Evolutionary conservation across 2,797 vertebrate species (phyloP), one percentile per base, ranked within the genome.

Genomic region (Meriones psammophilus): DNA sequence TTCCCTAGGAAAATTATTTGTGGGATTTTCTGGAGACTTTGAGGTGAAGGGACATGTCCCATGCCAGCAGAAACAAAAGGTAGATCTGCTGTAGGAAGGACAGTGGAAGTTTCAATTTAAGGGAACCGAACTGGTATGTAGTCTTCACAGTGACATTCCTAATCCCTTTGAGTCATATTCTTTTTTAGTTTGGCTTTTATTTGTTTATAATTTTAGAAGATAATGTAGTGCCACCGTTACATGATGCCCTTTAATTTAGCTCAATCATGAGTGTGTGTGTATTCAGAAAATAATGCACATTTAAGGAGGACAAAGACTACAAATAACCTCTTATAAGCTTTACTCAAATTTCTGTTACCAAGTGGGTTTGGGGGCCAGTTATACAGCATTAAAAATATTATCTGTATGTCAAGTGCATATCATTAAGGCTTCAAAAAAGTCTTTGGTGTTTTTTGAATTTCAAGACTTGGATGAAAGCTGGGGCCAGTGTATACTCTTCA

Each of bases 1-100:
- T 92, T 93, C 90, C 85, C 73, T 81, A n/a, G 88, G 85, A 92
- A 94, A 58, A 33, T 90, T 95, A 88, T 73, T 94, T 96, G 60
- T 89, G 80, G 68, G 68, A 87, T n/a, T 89, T 93, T 54, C 80
- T 84, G 86, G 76, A 97, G 76, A 88, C 50, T 89, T 50, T 76
- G 83, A 77, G 42, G 92, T 77, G 83, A 95, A 95, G 96, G 81
- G 42, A 36, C 30, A 24, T n/a, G 56, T 66, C 33, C 92, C 36
- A 26, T 87, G 80, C 64, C 88, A 76, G 83, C 73, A 86, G 77
- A 91, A 91, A 74, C 69, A 90, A 89, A 85, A 84, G 71, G n/a
- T 68, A 50, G 62, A 76, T 42, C 89, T 94, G n/a, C 74, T 83
- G 20, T 84, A 36, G 90, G 81, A 87, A 92, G 88, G 88, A 71